Conservation (phyloP, 2,113 vertebrate genomes). For the Fregetta grallaria region DNA sequence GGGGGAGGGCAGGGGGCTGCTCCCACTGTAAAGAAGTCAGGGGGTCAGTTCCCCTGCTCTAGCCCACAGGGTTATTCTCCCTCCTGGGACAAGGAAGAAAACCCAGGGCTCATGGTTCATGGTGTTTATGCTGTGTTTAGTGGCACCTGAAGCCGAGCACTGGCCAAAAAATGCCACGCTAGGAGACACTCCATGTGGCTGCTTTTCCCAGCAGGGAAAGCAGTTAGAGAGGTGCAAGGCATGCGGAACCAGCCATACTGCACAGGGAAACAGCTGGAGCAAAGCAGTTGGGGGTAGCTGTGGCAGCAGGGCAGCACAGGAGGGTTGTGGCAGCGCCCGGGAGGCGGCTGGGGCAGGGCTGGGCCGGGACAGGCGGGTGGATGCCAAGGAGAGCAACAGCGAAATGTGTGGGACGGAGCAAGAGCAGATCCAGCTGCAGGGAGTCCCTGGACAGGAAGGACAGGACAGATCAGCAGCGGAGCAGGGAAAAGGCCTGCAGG, state of each 20-base stretch:
- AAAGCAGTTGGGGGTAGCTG: neutral
- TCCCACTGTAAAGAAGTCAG: neutral
- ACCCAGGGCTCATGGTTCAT: neutral
- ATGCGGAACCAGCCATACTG: neutral
- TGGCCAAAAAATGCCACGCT: neutral
- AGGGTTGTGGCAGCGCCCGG: neutral
- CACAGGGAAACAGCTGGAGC: neutral
- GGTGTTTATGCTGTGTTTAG: neutral
- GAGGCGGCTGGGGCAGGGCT: neutral
- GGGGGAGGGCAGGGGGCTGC: neutral
- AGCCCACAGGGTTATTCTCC: neutral
- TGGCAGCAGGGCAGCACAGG: neutral
- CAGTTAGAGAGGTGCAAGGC: neutral
- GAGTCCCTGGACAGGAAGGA: neutral
- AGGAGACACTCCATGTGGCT: neutral
- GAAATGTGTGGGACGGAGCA: neutral
- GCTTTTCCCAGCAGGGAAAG: neutral
- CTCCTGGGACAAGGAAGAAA: neutral
- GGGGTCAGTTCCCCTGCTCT: neutral
- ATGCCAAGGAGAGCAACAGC: neutral
- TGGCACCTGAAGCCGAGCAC: accelerated
- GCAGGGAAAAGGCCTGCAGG: neutral
- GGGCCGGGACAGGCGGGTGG: neutral
- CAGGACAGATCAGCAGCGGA: neutral
- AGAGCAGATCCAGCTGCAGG: neutral